Evolutionary conservation across 2,113 vertebrate species (phyloP), one percentile per base, ranked within the genome.

Genomic region (Tympanuchus pallidicinctus): DNA sequence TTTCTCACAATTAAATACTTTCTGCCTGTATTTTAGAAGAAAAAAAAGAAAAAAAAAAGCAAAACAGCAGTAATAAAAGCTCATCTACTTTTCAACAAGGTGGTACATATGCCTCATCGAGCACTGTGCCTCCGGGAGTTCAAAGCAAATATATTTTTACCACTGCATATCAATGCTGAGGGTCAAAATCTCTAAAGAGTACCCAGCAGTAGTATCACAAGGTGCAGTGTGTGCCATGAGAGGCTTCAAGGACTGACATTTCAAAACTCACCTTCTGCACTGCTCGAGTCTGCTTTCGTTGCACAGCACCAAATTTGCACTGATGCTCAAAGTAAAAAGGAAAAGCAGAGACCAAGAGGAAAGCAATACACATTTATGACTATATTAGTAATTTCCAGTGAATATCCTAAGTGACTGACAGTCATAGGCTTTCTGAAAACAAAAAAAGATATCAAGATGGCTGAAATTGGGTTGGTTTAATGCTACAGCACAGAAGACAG

Each of bases 391-490:
- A 47, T 83, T 78, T 57, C 79, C 87, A 82, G 76, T 16, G 88
- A 94, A 16, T 45, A 65, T 42, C 18, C 28, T 22, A n/a, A 79
- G 15, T 47, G 45, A 65, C 11, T 50, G 76, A 91, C 82, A 94
- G 71, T 88, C 81, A 80, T 3, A 73, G 36, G 12, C 13, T 89
- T 89, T 80, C 10, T 32, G 54, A 3, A 18, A 24, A 5, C 27
- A 54, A 43, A n/a, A 13, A 60, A 16, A 48, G 50, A 79, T 42
- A 28, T 50, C 52, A 60, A 13, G 19, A 6, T 67, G 60, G 42
- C 52, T 89, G 93, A 65, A 92, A 92, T 52, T 38, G 66, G 75
- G 13, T 30, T 47, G 69, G 25, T 82, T 94, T 90, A 91, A 85
- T 0, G 21, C 27, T 57, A 60, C 15, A 50, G 48, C 70, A 92